phyloP scores from a whole-genome alignment of 2,888 invertebrate genomes.

The Imbricaverruca yamaguchii region DNA sequence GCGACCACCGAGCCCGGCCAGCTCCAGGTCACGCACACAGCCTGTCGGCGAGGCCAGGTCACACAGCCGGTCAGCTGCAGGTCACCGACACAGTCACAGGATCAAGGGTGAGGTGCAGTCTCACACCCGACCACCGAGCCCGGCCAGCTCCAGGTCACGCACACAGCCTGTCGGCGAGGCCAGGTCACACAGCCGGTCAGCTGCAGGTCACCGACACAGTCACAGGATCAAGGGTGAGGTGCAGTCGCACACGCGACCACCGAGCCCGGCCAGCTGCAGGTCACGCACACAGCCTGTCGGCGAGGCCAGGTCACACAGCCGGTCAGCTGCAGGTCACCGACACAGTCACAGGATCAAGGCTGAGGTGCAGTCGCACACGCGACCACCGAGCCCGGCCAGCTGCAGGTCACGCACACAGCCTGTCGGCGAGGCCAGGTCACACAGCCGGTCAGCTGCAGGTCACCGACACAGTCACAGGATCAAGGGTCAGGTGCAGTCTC shows the following conservation, averaged over 20 bases:
- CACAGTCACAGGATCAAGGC: too few relatives aligned
- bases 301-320: neutral
- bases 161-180: slow-evolving; percentile 55
- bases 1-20: slow-evolving; percentile 63
- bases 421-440: neutral
- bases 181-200: neutral
- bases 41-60: slow-evolving; percentile 44
- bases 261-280: slow-evolving; percentile 40
- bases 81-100: too few relatives aligned
- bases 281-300: slow-evolving; percentile 61
- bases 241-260: slow-evolving; percentile 74
- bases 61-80: neutral
- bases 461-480: too few relatives aligned
- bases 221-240: too few relatives aligned
- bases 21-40: slow-evolving; percentile 65
- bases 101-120: slow-evolving; percentile 51
- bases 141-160: slow-evolving; percentile 46
- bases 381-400: slow-evolving; percentile 46
- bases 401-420: slow-evolving; percentile 36
- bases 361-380: slow-evolving; percentile 66
- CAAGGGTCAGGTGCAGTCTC: slow-evolving; percentile 55
- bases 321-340: too few relatives aligned
- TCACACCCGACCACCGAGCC: slow-evolving; percentile 61
- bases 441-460: neutral
- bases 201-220: too few relatives aligned